Conservation (phyloP, 2,797 vertebrate species). For the Sparus aurata region DNA sequence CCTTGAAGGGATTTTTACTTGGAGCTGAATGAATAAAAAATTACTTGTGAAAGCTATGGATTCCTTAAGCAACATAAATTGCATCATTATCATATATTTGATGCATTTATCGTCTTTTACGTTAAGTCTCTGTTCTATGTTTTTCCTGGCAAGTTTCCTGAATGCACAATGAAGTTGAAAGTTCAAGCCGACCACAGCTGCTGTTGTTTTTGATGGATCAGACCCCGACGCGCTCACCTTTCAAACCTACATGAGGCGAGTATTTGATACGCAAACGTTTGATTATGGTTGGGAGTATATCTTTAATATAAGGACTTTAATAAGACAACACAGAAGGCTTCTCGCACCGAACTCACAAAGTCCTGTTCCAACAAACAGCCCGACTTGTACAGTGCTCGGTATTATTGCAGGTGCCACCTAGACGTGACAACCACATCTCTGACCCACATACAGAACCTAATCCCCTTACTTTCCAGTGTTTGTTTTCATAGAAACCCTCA, state of each 20-base stretch:
- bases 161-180: neutral
- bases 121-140: neutral
- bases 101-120: neutral
- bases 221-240: neutral
- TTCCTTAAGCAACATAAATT: neutral
- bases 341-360: neutral
- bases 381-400: constrained; percentile 21
- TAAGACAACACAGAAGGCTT: neutral
- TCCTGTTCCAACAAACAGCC: constrained; percentile 50
- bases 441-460: constrained; percentile 62
- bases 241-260: neutral
- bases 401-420: constrained; percentile 72
- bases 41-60: neutral
- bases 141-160: neutral
- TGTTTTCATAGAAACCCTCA: constrained; percentile 64
- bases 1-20: too few species aligned
- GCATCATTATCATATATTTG: neutral
- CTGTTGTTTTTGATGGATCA: neutral
- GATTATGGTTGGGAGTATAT: neutral
- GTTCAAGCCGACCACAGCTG: constrained; percentile 8
- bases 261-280: neutral
- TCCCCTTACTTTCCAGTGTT: constrained; percentile 58
- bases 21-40: too few species aligned
- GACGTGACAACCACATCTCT: constrained; percentile 57
- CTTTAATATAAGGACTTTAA: constrained; percentile 24